Evolutionary conservation across 2,113 vertebrate species (phyloP).

Genomic region (Jaculus jaculus): DNA sequence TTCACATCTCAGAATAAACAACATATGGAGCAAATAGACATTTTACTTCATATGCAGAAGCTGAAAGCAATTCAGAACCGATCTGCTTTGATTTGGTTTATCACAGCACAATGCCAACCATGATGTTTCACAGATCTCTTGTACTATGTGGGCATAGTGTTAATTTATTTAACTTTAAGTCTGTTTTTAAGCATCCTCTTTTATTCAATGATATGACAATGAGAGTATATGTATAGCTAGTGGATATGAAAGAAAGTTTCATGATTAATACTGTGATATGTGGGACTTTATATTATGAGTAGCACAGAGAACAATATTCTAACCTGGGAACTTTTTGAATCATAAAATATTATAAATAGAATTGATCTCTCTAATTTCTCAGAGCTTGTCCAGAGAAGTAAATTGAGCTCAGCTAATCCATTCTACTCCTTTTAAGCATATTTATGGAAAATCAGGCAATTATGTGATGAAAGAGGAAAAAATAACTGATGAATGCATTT

Average conservation of each 20-base stretch:
- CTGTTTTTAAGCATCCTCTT: conserved; percentile 63
- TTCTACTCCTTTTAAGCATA: conserved; percentile 77
- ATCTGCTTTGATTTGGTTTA: conserved; percentile 70
- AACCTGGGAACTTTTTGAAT: conserved; percentile 76
- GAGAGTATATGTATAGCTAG: conserved; percentile 56
- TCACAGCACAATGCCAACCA: conserved; percentile 14
- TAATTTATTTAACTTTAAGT: conserved; percentile 71
- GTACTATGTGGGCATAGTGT: conserved; percentile 48
- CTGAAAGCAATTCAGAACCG: conserved; percentile 61
- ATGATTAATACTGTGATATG: conserved; percentile 65
- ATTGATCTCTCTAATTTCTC: conserved; percentile 81
- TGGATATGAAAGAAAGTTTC: conserved; percentile 47
- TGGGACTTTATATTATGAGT: conserved; percentile 64
- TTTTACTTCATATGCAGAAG: conserved; percentile 73
- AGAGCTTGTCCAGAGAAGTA: conserved; percentile 80
- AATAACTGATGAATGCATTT: conserved; percentile 78
- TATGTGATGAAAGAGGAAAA: conserved; percentile 81
- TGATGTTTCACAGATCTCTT: conserved; percentile 59
- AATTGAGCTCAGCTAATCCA: conserved; percentile 81
- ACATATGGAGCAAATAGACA: conserved; percentile 66
- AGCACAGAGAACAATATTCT: conserved; percentile 67
- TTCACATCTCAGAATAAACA: conserved; percentile 73
- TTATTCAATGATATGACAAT: conserved; percentile 53
- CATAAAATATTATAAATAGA: conserved; percentile 79
- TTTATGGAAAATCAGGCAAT: conserved; percentile 83